phyloP scores from a whole-genome alignment of 2,113 vertebrate species.

The Equus przewalskii region DNA sequence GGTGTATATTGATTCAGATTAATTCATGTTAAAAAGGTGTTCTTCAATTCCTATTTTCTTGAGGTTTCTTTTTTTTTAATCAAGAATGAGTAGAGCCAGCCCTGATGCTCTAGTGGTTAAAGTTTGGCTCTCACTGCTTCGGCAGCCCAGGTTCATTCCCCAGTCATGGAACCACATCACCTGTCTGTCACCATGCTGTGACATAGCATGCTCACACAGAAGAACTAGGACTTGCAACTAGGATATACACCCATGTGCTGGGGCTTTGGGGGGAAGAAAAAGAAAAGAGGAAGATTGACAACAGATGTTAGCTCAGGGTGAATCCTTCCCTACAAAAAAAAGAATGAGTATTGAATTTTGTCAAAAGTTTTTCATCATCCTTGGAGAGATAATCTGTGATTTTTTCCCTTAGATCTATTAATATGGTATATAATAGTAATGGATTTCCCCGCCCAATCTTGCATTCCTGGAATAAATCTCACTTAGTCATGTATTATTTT shows the following conservation, averaged over 20 bases:
- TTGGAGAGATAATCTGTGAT: background rate
- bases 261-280: too few relatives aligned
- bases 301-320: too few relatives aligned
- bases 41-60: background rate
- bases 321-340: too few relatives aligned
- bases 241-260: too few relatives aligned
- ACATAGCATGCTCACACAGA: too few relatives aligned
- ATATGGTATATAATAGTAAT: background rate
- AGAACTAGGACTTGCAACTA: too few relatives aligned
- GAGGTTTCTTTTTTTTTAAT: background rate
- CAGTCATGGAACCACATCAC: too few relatives aligned
- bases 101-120: too few relatives aligned
- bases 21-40: background rate
- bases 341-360: background rate
- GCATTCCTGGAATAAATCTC: slow-evolving; percentile 22
- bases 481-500: slow-evolving; percentile 4
- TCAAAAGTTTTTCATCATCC: background rate
- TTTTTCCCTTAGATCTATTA: background rate
- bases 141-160: too few relatives aligned
- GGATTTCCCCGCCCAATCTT: background rate
- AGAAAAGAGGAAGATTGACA: too few relatives aligned
- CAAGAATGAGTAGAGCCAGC: background rate
- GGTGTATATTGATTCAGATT: background rate
- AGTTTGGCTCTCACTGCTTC: too few relatives aligned
- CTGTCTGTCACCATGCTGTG: too few relatives aligned